Percentiles rank a stretch among this genome's conserved stretches.
phyloP scores from a whole-genome alignment of 2,797 vertebrate species.

The Liasis olivaceus region DNA sequence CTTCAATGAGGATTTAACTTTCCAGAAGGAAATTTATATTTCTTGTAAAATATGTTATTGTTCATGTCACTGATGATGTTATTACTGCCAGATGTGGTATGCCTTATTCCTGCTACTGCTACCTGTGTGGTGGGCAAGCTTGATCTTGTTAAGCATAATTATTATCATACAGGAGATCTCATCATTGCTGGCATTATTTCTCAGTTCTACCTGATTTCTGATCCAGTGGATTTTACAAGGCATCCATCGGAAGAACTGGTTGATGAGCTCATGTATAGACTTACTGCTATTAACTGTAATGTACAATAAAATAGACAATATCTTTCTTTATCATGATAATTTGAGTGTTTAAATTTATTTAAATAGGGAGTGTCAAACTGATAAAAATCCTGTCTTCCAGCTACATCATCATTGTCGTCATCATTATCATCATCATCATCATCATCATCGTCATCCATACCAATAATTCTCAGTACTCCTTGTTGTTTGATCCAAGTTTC shows the following conservation, averaged over 20 bases:
- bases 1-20: background rate
- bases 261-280: background rate
- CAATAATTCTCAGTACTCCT: background rate
- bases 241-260: background rate
- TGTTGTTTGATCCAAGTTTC: background rate
- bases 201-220: background rate
- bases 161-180: background rate
- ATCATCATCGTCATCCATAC: background rate
- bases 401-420: background rate
- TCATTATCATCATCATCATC: no score
- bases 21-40: background rate
- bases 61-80: background rate
- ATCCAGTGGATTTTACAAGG: background rate
- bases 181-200: conserved; percentile 5
- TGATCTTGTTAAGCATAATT: background rate
- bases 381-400: background rate
- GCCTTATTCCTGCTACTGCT: background rate
- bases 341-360: background rate
- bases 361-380: background rate
- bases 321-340: background rate
- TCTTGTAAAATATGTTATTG: background rate
- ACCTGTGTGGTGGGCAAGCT: background rate
- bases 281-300: no score
- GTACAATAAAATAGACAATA: background rate
- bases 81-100: background rate